phyloP scores from a whole-genome alignment of 2,797 vertebrate species.

The Yasuhikotakia modesta region DNA sequence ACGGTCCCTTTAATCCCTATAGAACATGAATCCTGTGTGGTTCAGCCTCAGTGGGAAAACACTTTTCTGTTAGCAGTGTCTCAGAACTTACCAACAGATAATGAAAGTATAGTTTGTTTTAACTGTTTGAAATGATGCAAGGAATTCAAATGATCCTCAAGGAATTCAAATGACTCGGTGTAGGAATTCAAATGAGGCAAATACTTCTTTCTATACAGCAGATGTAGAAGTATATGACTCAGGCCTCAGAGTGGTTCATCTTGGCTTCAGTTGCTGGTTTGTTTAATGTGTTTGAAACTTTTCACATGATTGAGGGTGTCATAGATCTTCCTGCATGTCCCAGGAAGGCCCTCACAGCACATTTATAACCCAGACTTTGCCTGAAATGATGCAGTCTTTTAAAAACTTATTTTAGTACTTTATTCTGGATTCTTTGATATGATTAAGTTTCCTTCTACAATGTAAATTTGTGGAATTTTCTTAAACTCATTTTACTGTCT shows the following conservation, averaged over 20 bases:
- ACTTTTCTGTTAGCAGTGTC: neutral
- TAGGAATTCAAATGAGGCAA: no score
- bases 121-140: no score
- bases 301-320: conserved; percentile 25
- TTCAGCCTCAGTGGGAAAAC: neutral
- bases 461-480: neutral
- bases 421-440: neutral
- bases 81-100: neutral
- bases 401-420: neutral
- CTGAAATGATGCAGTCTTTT: neutral
- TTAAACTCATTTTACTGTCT: no score
- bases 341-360: neutral
- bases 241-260: neutral
- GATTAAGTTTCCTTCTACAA: no score
- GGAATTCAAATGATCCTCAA: no score
- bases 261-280: conserved; percentile 8
- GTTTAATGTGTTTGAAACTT: conserved; percentile 19
- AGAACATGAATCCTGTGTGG: neutral
- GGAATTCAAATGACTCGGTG: no score
- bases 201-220: no score
- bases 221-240: neutral
- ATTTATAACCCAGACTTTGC: neutral
- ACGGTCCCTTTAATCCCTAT: neutral
- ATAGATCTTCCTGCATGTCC: conserved; percentile 4
- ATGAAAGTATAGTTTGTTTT: neutral